Conservation (phyloP, 2,888 invertebrate species). For the Tipula vernalis region DNA sequence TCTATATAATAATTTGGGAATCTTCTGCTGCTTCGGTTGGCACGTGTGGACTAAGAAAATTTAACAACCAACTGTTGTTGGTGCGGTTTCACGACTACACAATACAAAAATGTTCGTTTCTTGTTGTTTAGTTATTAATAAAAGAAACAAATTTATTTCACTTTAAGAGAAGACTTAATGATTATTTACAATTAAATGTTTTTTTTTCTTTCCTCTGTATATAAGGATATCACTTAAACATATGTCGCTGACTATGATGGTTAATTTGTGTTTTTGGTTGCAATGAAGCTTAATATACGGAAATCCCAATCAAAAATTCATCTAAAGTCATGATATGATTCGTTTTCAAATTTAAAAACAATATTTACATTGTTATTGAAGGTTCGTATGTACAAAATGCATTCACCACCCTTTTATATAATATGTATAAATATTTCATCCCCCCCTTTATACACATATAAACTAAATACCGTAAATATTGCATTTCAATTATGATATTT, state of each 20-base stretch:
- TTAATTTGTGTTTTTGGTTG: not conserved
- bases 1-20: not conserved
- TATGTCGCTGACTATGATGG: not conserved
- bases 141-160: slow-evolving; percentile 4
- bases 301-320: not conserved
- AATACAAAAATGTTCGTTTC: not conserved
- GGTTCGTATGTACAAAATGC: not conserved
- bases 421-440: not conserved
- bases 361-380: not conserved
- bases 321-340: not conserved
- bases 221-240: not conserved
- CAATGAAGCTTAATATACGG: not conserved
- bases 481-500: not conserved
- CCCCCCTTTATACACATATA: not conserved
- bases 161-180: not conserved
- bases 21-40: not conserved
- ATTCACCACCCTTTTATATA: not conserved
- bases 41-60: not conserved
- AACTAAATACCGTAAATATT: not conserved
- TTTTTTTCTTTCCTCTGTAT: not conserved
- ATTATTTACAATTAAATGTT: slow-evolving; percentile 4
- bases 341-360: not conserved
- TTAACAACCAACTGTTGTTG: not conserved
- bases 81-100: not conserved
- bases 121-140: not conserved